Conservation (phyloP, 2,888 invertebrate genomes). For the Acleris literana region DNA sequence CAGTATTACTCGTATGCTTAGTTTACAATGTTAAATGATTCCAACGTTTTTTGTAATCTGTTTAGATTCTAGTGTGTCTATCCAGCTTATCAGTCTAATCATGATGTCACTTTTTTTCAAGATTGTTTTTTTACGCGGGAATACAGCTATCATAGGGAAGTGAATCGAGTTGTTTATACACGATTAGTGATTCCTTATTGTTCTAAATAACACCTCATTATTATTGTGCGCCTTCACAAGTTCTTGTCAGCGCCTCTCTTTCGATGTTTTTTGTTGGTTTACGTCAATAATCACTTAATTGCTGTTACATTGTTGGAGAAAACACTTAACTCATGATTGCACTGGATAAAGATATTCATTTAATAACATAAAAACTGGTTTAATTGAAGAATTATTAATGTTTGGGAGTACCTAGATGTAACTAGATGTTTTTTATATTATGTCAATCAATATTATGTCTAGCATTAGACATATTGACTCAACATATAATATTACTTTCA, state of each 20-base stretch:
- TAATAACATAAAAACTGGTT: neutral
- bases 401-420: too few relatives aligned
- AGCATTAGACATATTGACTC: too few relatives aligned
- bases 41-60: too few relatives aligned
- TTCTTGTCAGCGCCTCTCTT: constrained; percentile 44
- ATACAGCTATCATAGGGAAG: constrained; percentile 20
- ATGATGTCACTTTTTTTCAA: constrained; percentile 1
- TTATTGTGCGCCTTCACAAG: constrained; percentile 41
- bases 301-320: constrained; percentile 43
- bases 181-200: constrained; percentile 48
- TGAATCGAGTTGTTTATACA: constrained; percentile 36
- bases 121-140: constrained; percentile 31
- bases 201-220: constrained; percentile 44
- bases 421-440: too few relatives aligned
- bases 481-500: too few relatives aligned
- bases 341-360: neutral
- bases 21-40: neutral
- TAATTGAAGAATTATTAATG: neutral
- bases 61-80: constrained; percentile 1
- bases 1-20: constrained; percentile 16
- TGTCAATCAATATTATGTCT: too few relatives aligned
- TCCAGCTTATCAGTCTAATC: constrained; percentile 13
- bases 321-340: neutral
- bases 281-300: constrained; percentile 49
- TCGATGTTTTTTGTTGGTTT: constrained; percentile 40